Percentiles rank a stretch among this genome's conserved stretches.
Evolutionary conservation across 2,888 invertebrate genomes (phyloP).

Genomic region (Noctua janthe): DNA sequence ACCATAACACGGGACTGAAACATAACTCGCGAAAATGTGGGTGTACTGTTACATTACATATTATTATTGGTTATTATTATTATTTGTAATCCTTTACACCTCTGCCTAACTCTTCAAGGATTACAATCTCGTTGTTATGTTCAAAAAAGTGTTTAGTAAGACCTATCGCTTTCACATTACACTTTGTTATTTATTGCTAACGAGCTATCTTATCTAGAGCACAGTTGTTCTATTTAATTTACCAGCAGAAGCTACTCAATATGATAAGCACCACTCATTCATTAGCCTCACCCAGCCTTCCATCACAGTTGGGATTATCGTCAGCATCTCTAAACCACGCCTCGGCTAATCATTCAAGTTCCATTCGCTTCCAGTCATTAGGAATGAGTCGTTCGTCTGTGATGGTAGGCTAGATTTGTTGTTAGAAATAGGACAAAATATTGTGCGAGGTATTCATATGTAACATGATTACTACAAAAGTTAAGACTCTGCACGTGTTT

Average conservation of each 20-base stretch:
- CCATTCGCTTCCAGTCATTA: neutral
- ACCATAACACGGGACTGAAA: too few species aligned
- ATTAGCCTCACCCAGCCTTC: slow-evolving; percentile 10
- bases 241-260: slow-evolving; percentile 7
- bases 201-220: neutral
- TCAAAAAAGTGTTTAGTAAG: too few species aligned
- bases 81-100: too few species aligned
- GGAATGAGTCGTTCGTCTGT: slow-evolving; percentile 1
- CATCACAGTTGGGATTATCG: slow-evolving; percentile 34
- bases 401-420: neutral
- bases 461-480: neutral
- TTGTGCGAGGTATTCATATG: neutral
- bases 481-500: neutral
- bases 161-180: too few species aligned
- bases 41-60: too few species aligned
- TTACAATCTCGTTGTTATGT: too few species aligned
- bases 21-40: too few species aligned
- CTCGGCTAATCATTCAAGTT: slow-evolving; percentile 6
- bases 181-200: neutral
- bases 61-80: too few species aligned
- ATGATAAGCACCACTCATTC: slow-evolving; percentile 20
- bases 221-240: slow-evolving; percentile 6
- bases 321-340: slow-evolving; percentile 11
- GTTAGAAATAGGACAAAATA: neutral
- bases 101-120: too few species aligned